Evolutionary conservation across 2,888 invertebrate genomes (phyloP), one percentile per base, ranked within the genome.

Genomic region (Plebejus anna): DNA sequence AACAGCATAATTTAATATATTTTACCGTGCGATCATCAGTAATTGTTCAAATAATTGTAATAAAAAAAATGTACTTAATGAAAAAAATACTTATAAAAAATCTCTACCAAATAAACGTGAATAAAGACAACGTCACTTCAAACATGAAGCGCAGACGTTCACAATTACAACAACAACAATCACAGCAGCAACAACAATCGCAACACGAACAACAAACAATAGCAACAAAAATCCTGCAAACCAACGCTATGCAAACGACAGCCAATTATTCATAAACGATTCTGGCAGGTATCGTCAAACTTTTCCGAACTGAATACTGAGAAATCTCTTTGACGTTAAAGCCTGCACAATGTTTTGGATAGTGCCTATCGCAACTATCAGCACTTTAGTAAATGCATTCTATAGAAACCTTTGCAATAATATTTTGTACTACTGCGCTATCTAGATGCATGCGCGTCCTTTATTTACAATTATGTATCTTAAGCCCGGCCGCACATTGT

Each of bases 241-340:
- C 61, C 59, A 61, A 28, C 9, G 66, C 66, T 32, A 66, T 66
- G 66, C 66, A 66, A 66, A 16, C 32, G 66, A 36, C 66, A 66
- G 32, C 66, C 66, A 66, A 66, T 66, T 66, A 66, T 36, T 66
- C 66, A 66, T 66, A 66, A 66, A 36, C 13, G 66, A 66, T 66
- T 13, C 66, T 32, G 66, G 13, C 66, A 66, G 66, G 66, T 66
- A 66, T 66, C 66, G 66, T 66, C 66, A 66, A 66, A 66, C 66
- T 66, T 66, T 66, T 36, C 66, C 32, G 3, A 66, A 13, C 66
- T 36, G 66, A 66, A 66, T 32, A 66, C 66, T 16, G 66, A 16
- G 66, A 66, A 66, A 66, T 66, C 66, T 66, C 66, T 66, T 32
- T 66, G 32, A 66, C 36, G 66, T 66, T 36, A 16, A 13, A 66